A percentile compares a stretch with the other conserved stretches of the same genome.
phyloP scores from a whole-genome alignment of 2,113 vertebrate genomes.

The Melanotaenia duboulayi region DNA sequence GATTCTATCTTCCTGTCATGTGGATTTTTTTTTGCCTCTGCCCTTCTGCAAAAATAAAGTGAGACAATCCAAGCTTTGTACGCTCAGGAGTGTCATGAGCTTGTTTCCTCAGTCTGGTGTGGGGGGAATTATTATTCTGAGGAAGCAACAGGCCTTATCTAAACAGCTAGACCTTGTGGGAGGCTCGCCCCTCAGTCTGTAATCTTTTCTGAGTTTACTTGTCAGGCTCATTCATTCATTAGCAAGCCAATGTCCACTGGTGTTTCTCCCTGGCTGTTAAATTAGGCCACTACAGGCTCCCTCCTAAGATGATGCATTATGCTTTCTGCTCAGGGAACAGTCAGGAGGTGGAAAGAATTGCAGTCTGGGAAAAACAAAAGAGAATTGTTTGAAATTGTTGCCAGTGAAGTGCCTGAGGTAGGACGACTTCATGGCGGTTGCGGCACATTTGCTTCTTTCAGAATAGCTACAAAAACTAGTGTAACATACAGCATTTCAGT shows the following conservation, averaged over 20 bases:
- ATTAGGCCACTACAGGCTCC: constrained; percentile 53
- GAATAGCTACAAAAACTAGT: constrained; percentile 53
- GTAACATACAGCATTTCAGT: constrained; percentile 44
- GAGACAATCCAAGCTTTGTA: constrained; percentile 37
- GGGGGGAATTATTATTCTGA: constrained; percentile 67
- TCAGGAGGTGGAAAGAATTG: constrained; percentile 30
- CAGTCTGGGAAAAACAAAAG: constrained; percentile 55
- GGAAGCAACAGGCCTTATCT: constrained; percentile 57
- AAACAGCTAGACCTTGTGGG: constrained; percentile 71
- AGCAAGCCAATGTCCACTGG: constrained; percentile 60
- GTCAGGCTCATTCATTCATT: constrained; percentile 78
- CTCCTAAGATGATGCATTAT: constrained; percentile 70
- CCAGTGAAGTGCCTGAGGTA: constrained; percentile 64
- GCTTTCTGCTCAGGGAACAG: constrained; percentile 52
- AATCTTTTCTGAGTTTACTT: constrained; percentile 77
- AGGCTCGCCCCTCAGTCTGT: constrained; percentile 63
- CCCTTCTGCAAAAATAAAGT: constrained; percentile 34
- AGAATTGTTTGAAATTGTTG: constrained; percentile 66
- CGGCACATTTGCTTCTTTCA: constrained; percentile 63
- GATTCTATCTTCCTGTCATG: constrained; percentile 43
- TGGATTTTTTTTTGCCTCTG: constrained; percentile 3
- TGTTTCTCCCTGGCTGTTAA: constrained; percentile 66
- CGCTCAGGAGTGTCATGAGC: constrained; percentile 14
- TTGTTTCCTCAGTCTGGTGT: constrained; percentile 47
- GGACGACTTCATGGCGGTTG: constrained; percentile 57